Conservation (phyloP, 1,140 invertebrate genomes). For the Lethocerus indicus region DNA sequence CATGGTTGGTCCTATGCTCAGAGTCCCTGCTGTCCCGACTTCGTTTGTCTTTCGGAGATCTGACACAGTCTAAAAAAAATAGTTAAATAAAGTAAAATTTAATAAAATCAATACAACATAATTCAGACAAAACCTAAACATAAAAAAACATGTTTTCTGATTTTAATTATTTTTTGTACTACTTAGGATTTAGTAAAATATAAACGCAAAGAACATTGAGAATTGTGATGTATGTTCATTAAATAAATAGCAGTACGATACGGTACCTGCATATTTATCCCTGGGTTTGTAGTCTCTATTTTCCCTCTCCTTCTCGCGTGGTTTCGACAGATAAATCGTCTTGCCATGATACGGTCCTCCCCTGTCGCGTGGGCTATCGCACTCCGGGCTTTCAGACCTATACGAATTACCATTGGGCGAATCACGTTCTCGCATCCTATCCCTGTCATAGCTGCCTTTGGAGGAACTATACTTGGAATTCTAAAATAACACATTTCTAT, state of each 20-base stretch:
- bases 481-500: slow-evolving; percentile 29
- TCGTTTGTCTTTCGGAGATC: slow-evolving; percentile 69
- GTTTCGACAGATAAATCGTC: slow-evolving; percentile 54
- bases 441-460: slow-evolving; percentile 42
- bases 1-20: slow-evolving; percentile 69
- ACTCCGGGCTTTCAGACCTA: slow-evolving; percentile 51
- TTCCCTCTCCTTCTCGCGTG: slow-evolving; percentile 77
- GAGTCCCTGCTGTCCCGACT: slow-evolving; percentile 55
- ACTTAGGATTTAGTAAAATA: slow-evolving; percentile 10
- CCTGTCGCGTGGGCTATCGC: slow-evolving; percentile 45
- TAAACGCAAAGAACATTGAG: not conserved
- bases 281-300: slow-evolving; percentile 75
- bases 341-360: slow-evolving; percentile 59
- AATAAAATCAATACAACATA: slow-evolving; percentile 15
- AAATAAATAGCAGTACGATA: slow-evolving; percentile 11
- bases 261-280: slow-evolving; percentile 62
- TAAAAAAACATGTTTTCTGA: too few relatives aligned
- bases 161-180: too few relatives aligned
- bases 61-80: slow-evolving; percentile 43
- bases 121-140: too few relatives aligned
- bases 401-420: slow-evolving; percentile 57
- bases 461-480: slow-evolving; percentile 59
- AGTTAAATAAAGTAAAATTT: slow-evolving; percentile 4
- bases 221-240: not conserved
- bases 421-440: slow-evolving; percentile 37